A percentile compares a stretch with the other conserved stretches of the same genome.
Conservation (phyloP, 2,113 vertebrate genomes). For the Raja brachyura region DNA sequence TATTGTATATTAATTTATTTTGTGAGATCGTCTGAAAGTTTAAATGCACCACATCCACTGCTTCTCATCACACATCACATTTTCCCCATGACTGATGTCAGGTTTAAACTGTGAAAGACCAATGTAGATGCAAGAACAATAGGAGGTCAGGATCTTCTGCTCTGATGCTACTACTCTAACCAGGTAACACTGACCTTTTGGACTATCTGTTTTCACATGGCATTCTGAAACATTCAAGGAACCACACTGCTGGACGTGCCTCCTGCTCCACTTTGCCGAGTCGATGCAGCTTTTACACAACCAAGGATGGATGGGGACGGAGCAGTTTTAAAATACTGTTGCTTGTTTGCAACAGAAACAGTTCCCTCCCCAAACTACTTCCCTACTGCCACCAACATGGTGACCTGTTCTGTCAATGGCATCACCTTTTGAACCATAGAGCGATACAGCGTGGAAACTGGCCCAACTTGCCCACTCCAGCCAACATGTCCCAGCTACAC, state of each 20-base stretch:
- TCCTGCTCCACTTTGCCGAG: background rate
- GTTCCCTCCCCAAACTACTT: too few relatives aligned
- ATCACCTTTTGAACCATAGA: background rate
- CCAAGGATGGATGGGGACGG: background rate
- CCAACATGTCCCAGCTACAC: too few relatives aligned
- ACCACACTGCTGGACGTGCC: background rate
- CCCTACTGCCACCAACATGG: too few relatives aligned
- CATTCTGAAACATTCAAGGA: background rate
- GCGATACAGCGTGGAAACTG: too few relatives aligned
- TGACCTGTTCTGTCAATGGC: background rate
- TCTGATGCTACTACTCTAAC: too few relatives aligned
- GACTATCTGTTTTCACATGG: background rate
- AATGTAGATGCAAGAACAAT: background rate
- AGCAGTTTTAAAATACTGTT: background rate
- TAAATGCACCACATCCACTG: too few relatives aligned
- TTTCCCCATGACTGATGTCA: background rate
- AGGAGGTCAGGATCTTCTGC: background rate
- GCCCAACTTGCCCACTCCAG: too few relatives aligned
- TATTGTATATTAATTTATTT: too few relatives aligned
- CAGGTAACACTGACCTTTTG: background rate
- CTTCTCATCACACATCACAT: too few relatives aligned
- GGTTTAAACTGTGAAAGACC: background rate
- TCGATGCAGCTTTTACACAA: background rate
- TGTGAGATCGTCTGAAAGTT: too few relatives aligned
- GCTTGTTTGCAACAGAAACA: background rate